Evolutionary conservation across 1,140 invertebrate genomes (phyloP), one percentile per base, ranked within the genome.

Genomic region (Leptinotarsa defecta): DNA sequence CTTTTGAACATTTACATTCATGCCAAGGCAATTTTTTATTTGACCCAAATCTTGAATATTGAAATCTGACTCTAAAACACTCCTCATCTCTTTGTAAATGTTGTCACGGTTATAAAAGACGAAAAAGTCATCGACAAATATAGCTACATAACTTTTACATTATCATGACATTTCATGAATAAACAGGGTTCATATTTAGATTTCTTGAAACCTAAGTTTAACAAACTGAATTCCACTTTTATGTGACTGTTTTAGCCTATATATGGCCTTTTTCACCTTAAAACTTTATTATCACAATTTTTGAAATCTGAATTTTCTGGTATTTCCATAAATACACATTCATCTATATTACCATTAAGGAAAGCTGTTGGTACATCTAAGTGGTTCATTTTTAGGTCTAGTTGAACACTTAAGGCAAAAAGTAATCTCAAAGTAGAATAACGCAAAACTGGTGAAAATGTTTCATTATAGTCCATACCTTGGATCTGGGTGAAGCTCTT

Each of bases 181-280:
- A 86, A 19, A 82, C 83, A 86, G 27, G 78, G 79, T 71, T 86
- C 82, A 62, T 77, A 73, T 63, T 77, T 74, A 43, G 77, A 79
- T 48, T 76, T 74, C 52, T 75, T 69, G 74, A 81, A 82, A 20
- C 80, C 77, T 24, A 84, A 73, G 24, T 77, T 77, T 61, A 68
- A 74, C 27, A 86, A 76, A 49, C 71, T 74, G 52, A 75, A 63
- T 71, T 76, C 19, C 15, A 84, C 68, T 77, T 81, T 83, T n/a
- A 83, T 79, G 75, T 27, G 85, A 82, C 77, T 89, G 86, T 76
- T 87, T 86, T 8, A 88, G 72, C 4, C 84, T 85, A 75, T 87
- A 88, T 6, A 88, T 27, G 17, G 82, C 83, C 76, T 85, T 86
- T 27, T 74, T 80, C 19, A 48, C 48, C 73, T 68, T 27, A 74